Conservation (phyloP, 2,888 invertebrate genomes). For the Amiota communis region DNA sequence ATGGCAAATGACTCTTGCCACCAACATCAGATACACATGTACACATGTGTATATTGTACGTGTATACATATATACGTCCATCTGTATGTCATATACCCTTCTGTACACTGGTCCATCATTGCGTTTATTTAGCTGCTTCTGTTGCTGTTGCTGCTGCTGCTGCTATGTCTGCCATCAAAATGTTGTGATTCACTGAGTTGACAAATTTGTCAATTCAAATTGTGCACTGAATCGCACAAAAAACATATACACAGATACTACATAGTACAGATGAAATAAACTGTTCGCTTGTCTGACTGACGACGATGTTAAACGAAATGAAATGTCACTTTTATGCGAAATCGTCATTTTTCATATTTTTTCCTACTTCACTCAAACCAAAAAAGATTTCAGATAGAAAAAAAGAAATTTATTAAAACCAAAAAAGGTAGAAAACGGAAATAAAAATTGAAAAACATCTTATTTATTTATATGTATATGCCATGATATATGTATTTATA, state of each 20-base stretch:
- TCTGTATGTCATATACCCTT: constrained; percentile 7
- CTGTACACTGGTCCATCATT: background rate
- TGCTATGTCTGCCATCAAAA: constrained; percentile 31
- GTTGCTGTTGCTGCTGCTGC: background rate
- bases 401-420: too few species aligned
- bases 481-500: too few species aligned
- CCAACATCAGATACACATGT: background rate
- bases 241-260: constrained; percentile 4
- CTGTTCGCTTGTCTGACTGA: constrained; percentile 4
- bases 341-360: constrained; percentile 56
- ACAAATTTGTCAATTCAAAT: constrained; percentile 51
- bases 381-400: too few species aligned
- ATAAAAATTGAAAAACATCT: too few species aligned
- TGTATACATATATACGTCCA: background rate
- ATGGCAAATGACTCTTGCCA: background rate
- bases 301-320: constrained; percentile 30
- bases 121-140: background rate
- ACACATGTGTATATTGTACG: background rate
- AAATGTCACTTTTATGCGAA: constrained; percentile 56
- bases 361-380: background rate
- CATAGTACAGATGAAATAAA: background rate
- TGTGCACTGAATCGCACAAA: constrained; percentile 1
- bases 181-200: constrained; percentile 59
- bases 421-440: too few species aligned
- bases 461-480: too few species aligned